A percentile compares a stretch with the other conserved stretches of the same genome.
Evolutionary conservation across 2,888 invertebrate genomes (phyloP).

Genomic region (Callyntrura guangdongensis): DNA sequence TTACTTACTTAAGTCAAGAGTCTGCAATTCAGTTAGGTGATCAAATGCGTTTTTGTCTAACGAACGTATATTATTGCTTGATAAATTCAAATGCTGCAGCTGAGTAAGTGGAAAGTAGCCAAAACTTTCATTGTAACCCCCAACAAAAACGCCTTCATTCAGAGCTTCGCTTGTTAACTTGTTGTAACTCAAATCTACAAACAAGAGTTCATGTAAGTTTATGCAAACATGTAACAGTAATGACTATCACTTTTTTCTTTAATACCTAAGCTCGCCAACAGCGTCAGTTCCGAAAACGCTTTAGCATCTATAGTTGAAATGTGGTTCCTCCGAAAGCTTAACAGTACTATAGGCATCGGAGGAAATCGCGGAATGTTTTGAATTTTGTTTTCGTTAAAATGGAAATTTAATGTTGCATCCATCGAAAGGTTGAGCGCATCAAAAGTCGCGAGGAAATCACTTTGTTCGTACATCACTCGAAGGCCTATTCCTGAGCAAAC

Average conservation of each 20-base stretch:
- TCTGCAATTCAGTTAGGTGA: conserved; percentile 90
- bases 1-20: too few species aligned
- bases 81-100: conserved; percentile 79
- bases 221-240: too few species aligned
- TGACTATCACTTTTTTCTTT: too few species aligned
- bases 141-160: conserved; percentile 78
- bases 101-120: conserved; percentile 81
- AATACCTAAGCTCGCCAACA: too few species aligned
- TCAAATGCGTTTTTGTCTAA: conserved; percentile 88
- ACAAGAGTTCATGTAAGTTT: too few species aligned
- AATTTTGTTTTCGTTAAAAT: conserved; percentile 78
- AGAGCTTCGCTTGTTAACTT: conserved; percentile 70
- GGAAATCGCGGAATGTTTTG: conserved; percentile 71
- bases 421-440: conserved; percentile 62
- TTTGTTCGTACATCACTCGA: conserved; percentile 64
- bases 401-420: conserved; percentile 63
- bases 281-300: conserved; percentile 80
- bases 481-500: conserved; percentile 60
- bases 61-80: conserved; percentile 81
- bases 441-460: conserved; percentile 78
- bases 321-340: conserved; percentile 75
- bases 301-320: conserved; percentile 77
- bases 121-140: conserved; percentile 66
- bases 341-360: conserved; percentile 60
- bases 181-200: conserved; percentile 82